Evolutionary conservation across 2,888 invertebrate genomes (phyloP), one percentile per base, ranked within the genome.

Genomic region (Pristionchus maxplancki): DNA sequence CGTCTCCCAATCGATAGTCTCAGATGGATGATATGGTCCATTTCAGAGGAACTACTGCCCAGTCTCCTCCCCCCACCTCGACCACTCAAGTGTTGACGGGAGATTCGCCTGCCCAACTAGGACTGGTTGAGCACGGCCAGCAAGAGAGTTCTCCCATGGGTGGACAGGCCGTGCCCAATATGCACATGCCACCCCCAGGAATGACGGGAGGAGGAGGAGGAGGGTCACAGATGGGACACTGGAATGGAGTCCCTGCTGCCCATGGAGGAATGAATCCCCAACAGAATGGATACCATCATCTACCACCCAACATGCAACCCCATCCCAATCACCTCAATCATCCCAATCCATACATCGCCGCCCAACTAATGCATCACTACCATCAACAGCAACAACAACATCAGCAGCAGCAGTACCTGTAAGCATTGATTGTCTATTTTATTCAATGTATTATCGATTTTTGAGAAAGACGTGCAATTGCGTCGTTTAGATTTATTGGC

Each of bases 331-430:
- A n/a, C n/a, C n/a, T n/a, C n/a, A n/a, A n/a, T n/a, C 78, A 78
- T 48, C 78, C 48, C 44, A 24, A 78, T 48, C 78, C 78, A 6
- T 78, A 78, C 44, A 40, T 78, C n/a, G 78, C 78, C 48, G 78
- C 78, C 48, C 78, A 78, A 28, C 78, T 78, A 20, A 78, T 44
- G 44, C 78, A 78, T 28, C 78, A 78, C 78, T 48, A 44, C 78
- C 78, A 78, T 28, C 78, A 78, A 28, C 78, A 78, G 17, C 78
- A 74, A 31, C 74, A 64, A 28, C 64, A 74, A n/a, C n/a, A n/a
- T n/a, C n/a, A n/a, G n/a, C n/a, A 74, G 74, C 74, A 74, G 24
- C 74, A 74, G 74, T 78, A 78, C 28, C 40, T 78, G 78, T 78
- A 44, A 78, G 78, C 28, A 44, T 34, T 40, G 17, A 44, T 40